These are phyloP conservation scores for Orthonyx spaldingii DNA, from an alignment of 2,113 vertebrate genomes.

Conservation along the genomic window DNA sequence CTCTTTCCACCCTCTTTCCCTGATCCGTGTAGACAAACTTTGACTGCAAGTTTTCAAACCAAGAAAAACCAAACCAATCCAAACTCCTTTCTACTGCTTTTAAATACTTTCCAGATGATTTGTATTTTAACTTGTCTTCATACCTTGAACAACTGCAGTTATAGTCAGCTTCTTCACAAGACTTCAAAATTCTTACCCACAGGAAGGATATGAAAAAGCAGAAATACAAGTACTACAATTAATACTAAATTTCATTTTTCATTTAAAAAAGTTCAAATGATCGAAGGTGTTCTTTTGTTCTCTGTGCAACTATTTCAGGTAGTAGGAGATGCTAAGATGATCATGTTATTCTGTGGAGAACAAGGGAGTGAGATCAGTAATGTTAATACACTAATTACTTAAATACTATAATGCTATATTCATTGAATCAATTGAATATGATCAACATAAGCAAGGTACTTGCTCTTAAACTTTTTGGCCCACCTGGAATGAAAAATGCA, in stretches of 20 bases:
- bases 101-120: neutral
- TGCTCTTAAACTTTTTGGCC: neutral
- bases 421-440: neutral
- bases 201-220: neutral
- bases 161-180: neutral
- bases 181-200: neutral
- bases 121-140: neutral
- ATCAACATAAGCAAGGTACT: neutral
- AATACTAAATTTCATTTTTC: neutral
- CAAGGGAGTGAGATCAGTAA: neutral
- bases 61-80: neutral
- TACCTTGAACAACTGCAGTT: neutral
- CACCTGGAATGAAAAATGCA: neutral
- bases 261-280: neutral
- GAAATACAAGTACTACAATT: neutral
- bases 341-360: conserved; percentile 1
- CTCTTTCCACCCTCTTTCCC: rapidly evolving
- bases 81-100: neutral
- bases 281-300: neutral
- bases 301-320: neutral
- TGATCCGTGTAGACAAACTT: neutral
- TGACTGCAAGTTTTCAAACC: neutral
- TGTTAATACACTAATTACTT: neutral
- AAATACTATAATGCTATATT: neutral
- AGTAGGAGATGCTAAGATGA: neutral